These are phyloP conservation scores for Phengaris alcon DNA, from an alignment of 2,888 invertebrate genomes.

Conservation along the genomic window DNA sequence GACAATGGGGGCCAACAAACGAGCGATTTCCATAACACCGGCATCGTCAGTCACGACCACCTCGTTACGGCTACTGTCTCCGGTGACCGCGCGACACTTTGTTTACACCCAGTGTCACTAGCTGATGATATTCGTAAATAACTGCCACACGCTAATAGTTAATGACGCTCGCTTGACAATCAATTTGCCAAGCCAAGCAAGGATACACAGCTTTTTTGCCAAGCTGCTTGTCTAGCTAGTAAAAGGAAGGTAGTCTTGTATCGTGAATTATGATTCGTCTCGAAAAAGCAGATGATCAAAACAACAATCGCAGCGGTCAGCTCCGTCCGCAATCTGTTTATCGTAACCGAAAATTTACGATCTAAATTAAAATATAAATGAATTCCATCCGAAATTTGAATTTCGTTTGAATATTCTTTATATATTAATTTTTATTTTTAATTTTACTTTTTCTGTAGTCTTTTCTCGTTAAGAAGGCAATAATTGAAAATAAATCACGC, in stretches of 20 bases:
- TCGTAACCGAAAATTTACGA: neutral
- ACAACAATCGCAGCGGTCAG: neutral
- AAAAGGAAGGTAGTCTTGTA: too few relatives aligned
- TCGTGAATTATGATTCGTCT: neutral
- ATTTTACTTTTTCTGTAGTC: neutral
- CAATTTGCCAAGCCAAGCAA: neutral
- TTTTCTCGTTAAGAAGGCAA: too few relatives aligned
- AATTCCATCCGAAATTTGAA: neutral
- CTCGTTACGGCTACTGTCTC: neutral
- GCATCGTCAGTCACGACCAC: neutral
- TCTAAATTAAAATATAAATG: conserved; percentile 5
- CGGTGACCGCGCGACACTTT: neutral
- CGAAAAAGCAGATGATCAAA: neutral
- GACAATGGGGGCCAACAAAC: conserved; percentile 9
- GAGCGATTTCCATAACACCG: neutral
- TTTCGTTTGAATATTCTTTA: neutral
- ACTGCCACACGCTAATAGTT: too few relatives aligned
- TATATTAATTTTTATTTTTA: neutral
- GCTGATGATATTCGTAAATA: neutral
- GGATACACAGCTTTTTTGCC: too few relatives aligned
- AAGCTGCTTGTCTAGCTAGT: too few relatives aligned
- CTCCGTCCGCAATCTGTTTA: neutral
- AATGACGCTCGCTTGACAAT: too few relatives aligned
- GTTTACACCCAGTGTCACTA: neutral
- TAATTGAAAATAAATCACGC: too few relatives aligned